These are phyloP conservation scores for Bursaphelenchus mucronatus DNA, from an alignment of 1,140 invertebrate species.

Conservation along the genomic window DNA sequence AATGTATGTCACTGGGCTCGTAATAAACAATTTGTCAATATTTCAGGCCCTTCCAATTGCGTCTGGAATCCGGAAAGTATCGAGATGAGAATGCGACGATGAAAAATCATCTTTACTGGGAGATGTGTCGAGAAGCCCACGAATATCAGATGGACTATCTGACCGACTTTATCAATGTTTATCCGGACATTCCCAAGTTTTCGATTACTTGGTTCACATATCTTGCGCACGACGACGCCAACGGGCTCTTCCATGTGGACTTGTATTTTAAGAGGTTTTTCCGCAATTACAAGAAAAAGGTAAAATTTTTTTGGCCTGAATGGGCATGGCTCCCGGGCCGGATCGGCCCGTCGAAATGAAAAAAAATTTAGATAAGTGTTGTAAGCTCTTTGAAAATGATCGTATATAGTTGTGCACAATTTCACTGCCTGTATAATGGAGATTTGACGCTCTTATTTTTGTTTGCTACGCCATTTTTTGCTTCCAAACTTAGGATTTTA, in stretches of 20 bases:
- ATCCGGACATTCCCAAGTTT: constrained; percentile 11
- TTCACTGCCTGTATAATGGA: too few species aligned
- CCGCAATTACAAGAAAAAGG: constrained; percentile 20
- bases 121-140: constrained; percentile 15
- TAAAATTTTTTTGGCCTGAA: neutral
- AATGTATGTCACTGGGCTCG: too few species aligned
- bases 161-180: constrained; percentile 9
- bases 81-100: constrained; percentile 1
- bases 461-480: too few species aligned
- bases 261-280: constrained; percentile 4
- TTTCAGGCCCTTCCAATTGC: constrained; percentile 16
- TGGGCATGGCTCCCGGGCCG: too few species aligned
- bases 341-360: too few species aligned
- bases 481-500: too few species aligned
- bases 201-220: constrained; percentile 13
- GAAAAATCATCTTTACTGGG: neutral
- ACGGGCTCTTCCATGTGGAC: constrained; percentile 11
- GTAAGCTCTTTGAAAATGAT: too few species aligned
- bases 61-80: neutral
- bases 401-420: too few species aligned
- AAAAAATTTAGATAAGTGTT: too few species aligned
- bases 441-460: too few species aligned
- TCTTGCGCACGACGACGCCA: constrained; percentile 13
- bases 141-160: constrained; percentile 9
- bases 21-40: neutral